Base-by-base conservation (phyloP, 2,113 vertebrate genomes). In the Pungitius pungitius region DNA sequence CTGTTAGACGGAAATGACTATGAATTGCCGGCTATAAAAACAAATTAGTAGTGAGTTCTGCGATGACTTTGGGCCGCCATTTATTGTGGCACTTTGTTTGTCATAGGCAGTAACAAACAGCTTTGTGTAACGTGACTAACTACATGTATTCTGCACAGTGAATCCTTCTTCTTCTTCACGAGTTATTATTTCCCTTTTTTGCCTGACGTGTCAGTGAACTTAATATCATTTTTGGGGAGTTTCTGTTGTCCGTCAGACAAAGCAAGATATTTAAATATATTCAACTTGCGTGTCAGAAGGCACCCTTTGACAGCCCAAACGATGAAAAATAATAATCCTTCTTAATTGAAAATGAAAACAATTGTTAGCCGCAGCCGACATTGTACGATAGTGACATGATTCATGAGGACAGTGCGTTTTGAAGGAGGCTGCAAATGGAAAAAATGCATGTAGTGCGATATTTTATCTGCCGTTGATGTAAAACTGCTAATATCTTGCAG, bases 401-500 rank as follows among this genome's bases (percentile, higher is more conserved):
- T 83, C 42, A 79, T 49, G 15, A 74, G 40, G 77, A 79, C 62
- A 27, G 10, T 66, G 42, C 33, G 15, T 57, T 61, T 45, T 45
- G 27, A 61, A 68, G 27, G 27, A 59, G 14, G 20, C 45, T 37
- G 18, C 47, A 37, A 8, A 24, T 51, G 75, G 66, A 24, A 61
- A 51, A 70, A 24, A 17, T 42, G 22, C 52, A 30, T 51, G 24
- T 84, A 27, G 73, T 69, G 42, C 75, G 37, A 69, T 80, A 45
- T 77, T 82, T 78, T 33, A 63, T 77, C 62, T 78, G 66, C 67
- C 58, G 63, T 71, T 83, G 81, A 89, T 81, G 80, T 83, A 75
- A 84, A 87, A 83, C 76, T 64, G 57, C 54, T 66, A 77, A 84
- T 77, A 85, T 87, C 80, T 75, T 73, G 35, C 42, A 70, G 67